These are phyloP conservation scores for Enteromius radiatus DNA, from an alignment of 2,797 vertebrate species.

Conservation along the genomic window DNA sequence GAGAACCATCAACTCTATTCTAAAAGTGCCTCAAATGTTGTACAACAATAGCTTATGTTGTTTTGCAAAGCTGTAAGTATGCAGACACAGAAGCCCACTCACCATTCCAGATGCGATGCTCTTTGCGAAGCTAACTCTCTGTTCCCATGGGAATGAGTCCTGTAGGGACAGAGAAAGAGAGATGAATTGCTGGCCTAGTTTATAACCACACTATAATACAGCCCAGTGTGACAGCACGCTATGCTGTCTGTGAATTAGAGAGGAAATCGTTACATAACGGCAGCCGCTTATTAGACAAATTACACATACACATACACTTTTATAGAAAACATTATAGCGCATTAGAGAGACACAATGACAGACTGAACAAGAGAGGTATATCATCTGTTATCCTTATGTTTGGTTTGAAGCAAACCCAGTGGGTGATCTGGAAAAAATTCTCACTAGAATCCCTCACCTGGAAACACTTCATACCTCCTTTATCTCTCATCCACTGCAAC, in stretches of 20 bases:
- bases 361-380: neutral
- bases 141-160: conserved; percentile 93
- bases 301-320: conserved; percentile 3
- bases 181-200: conserved; percentile 41
- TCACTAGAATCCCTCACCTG: conserved; percentile 65
- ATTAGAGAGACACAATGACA: conserved; percentile 40
- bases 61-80: conserved; percentile 21
- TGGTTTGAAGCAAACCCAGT: conserved; percentile 24
- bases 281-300: conserved; percentile 7
- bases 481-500: conserved; percentile 55
- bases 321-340: neutral
- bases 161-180: conserved; percentile 64
- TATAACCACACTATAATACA: conserved; percentile 23
- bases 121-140: conserved; percentile 93
- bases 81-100: conserved; percentile 63
- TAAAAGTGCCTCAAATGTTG: neutral
- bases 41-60: conserved; percentile 6
- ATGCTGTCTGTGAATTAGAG: conserved; percentile 14
- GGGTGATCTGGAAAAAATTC: conserved; percentile 55
- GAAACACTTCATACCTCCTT: conserved; percentile 66
- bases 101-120: conserved; percentile 98
- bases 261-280: conserved; percentile 17
- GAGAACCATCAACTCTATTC: neutral
- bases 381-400: conserved; percentile 55
- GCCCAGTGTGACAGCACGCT: conserved; percentile 20